phyloP scores from a whole-genome alignment of 1,140 invertebrate genomes.

The Pissodes strobi region DNA sequence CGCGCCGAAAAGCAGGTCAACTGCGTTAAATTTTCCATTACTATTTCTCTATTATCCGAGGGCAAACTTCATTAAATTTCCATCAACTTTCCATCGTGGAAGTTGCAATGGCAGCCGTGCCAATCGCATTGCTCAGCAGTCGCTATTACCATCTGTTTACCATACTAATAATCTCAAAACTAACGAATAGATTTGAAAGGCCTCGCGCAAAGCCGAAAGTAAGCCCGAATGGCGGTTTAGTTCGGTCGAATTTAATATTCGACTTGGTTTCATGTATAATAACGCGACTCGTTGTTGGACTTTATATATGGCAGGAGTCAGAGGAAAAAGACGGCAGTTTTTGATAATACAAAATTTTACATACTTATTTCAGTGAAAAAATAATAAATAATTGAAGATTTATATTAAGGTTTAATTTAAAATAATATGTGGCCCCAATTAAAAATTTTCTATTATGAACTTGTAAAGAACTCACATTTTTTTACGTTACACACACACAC shows the following conservation, averaged over 20 bases:
- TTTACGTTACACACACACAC: too few species aligned
- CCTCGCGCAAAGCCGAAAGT: neutral
- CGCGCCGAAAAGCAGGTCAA: conserved; percentile 17
- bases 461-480: too few species aligned
- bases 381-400: too few species aligned
- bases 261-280: too few species aligned
- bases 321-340: too few species aligned
- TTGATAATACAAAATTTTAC: too few species aligned
- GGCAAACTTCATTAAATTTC: conserved; percentile 31
- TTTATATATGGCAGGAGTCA: too few species aligned
- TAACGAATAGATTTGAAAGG: conserved; percentile 24
- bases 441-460: too few species aligned
- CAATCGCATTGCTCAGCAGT: conserved; percentile 2
- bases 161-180: conserved; percentile 31
- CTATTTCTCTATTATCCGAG: conserved; percentile 14
- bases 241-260: neutral
- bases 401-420: too few species aligned
- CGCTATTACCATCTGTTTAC: conserved; percentile 29
- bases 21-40: conserved; percentile 19
- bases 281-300: too few species aligned
- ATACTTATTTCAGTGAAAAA: too few species aligned
- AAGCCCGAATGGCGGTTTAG: neutral
- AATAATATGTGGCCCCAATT: too few species aligned
- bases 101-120: conserved; percentile 15
- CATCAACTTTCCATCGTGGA: conserved; percentile 14